These are phyloP conservation scores for Paracyprichromis sp. DNA, from an alignment of 2,113 vertebrate genomes.

Conservation along the genomic window DNA sequence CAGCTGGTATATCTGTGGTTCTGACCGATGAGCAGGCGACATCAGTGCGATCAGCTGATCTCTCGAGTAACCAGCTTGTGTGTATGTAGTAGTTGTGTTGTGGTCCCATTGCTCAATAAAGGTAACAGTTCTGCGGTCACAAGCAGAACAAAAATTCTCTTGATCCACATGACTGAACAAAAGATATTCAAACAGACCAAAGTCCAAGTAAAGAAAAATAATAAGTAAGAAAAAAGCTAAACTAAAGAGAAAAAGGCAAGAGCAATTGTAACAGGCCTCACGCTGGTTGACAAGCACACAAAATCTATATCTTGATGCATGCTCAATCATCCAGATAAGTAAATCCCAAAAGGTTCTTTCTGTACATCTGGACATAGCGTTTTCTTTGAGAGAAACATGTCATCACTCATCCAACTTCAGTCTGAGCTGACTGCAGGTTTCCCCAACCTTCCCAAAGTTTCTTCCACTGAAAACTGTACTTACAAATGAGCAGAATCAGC, in stretches of 20 bases:
- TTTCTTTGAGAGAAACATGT: background rate
- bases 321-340: background rate
- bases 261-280: background rate
- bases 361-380: background rate
- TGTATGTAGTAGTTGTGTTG: background rate
- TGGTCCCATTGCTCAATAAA: background rate
- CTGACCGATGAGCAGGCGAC: rapidly evolving
- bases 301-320: too few species aligned
- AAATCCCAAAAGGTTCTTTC: background rate
- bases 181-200: background rate
- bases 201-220: background rate
- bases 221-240: background rate
- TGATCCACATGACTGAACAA: background rate
- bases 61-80: background rate
- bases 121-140: background rate
- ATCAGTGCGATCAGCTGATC: background rate
- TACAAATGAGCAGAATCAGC: background rate
- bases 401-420: background rate
- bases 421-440: background rate
- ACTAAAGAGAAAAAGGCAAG: background rate
- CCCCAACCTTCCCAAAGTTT: background rate
- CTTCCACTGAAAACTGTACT: background rate
- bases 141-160: background rate
- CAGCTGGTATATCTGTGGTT: background rate
- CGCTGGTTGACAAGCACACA: too few species aligned